Percentiles rank a stretch among this genome's conserved stretches.
phyloP scores from a whole-genome alignment of 2,113 vertebrate genomes.

The Dromas ardeola region DNA sequence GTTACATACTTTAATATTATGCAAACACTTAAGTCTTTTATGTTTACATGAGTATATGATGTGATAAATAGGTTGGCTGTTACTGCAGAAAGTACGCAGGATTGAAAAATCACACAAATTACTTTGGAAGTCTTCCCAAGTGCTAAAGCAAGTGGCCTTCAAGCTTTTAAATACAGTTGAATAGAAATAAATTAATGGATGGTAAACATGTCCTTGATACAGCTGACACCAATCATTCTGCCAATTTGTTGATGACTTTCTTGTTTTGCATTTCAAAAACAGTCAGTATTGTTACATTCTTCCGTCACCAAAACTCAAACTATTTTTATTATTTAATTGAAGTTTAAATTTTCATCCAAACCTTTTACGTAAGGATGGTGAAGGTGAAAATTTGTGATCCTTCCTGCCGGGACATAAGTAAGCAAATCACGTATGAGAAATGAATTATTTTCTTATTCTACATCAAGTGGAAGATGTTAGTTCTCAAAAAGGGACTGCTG shows the following conservation, averaged over 20 bases:
- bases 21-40: not conserved
- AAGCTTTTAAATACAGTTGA: not conserved
- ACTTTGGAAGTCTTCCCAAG: not conserved
- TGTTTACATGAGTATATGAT: not conserved
- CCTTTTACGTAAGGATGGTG: not conserved
- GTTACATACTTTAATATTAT: not conserved
- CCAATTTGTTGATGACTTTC: not conserved
- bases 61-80: not conserved
- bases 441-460: not conserved
- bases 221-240: not conserved
- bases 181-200: not conserved
- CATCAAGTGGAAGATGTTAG: not conserved
- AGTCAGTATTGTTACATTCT: not conserved
- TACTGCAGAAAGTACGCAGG: not conserved
- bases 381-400: not conserved
- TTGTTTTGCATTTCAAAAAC: not conserved
- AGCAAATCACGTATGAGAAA: not conserved
- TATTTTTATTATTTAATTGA: not conserved
- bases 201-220: not conserved
- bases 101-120: not conserved
- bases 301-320: not conserved
- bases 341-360: not conserved
- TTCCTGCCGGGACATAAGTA: not conserved
- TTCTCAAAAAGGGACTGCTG: not conserved
- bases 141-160: not conserved